Base-by-base conservation (phyloP, 2,888 invertebrate genomes). In the Caenorhabditis sp. region DNA sequence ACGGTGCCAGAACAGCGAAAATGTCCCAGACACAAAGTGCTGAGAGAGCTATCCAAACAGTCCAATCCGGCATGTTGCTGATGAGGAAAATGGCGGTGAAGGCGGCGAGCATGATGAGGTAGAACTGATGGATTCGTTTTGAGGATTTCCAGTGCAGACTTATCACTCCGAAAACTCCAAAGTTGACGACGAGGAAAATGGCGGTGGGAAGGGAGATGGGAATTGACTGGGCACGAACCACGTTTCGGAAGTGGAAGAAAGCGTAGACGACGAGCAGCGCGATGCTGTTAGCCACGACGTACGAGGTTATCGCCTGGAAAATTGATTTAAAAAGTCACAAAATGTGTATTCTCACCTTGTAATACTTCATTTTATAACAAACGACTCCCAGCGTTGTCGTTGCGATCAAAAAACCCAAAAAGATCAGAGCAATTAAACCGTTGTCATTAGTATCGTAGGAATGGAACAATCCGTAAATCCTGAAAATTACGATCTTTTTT, bases 1-100 rank as follows among this genome's bases (percentile, higher is more conserved):
- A 74, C 1, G 80, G 80, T 0, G 80, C 60, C 3, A 74, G n/a
- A 11, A 80, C 80, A 9, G 80, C 80, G 20, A 80, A 15, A 1
- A 80, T 51, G 37, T 80, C 80, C 80, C 80, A 80, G 3, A 74
- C 2, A 0, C 69, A 74, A 24, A 80, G 51, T 0, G 37, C 37
- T 0, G 37, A 15, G 0, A 74, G n/a, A 11, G 51, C 64, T 3
- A 69, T 22, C 80, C 80, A 80, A 35, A 80, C 80, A 32, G 69
- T 74, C 80, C 80, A 80, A 40, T 80, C 80, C 0, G 80, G 74
- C 5, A 80, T 20, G 44, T 44, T 60, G 15, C 70, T 44, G 24
- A 74, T 8, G 20, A 80, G 47, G 18, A 80, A 74, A 8, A 80
- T 26, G 20, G 74, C 61, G 5, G 72, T 80, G 3, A 80, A 47